Percentiles rank a stretch among this genome's conserved stretches.
phyloP scores from a whole-genome alignment of 2,797 vertebrate genomes.

The Xenentodon cancila region DNA sequence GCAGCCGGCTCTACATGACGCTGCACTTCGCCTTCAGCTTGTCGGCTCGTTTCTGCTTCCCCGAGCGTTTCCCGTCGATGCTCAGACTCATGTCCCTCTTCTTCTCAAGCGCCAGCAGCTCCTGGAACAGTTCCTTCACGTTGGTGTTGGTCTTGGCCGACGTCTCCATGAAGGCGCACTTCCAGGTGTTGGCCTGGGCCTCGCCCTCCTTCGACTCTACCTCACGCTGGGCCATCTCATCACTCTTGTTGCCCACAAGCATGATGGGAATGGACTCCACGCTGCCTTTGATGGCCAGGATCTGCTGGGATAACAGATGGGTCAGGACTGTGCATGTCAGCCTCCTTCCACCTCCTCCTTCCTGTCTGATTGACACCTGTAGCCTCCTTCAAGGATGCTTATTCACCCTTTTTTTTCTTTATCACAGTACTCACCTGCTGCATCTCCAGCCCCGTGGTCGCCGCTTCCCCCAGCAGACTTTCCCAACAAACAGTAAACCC shows the following conservation, averaged over 20 bases:
- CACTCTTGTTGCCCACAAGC: slow-evolving; percentile 96
- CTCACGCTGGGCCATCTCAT: slow-evolving; percentile 89
- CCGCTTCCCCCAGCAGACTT: no score
- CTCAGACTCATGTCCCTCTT: slow-evolving; percentile 91
- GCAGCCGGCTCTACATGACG: slow-evolving; percentile 84
- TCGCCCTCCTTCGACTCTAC: slow-evolving; percentile 89
- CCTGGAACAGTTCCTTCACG: slow-evolving; percentile 95
- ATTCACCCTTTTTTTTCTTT: no score
- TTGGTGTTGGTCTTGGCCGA: slow-evolving; percentile 97
- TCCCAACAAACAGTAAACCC: no score
- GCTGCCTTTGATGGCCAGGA: slow-evolving; percentile 92
- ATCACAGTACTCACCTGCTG: no score
- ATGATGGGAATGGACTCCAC: slow-evolving; percentile 94
- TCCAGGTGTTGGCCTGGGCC: slow-evolving; percentile 90
- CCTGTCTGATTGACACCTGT: no score
- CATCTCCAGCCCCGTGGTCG: no score
- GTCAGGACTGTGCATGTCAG: background rate
- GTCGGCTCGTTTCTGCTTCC: slow-evolving; percentile 91
- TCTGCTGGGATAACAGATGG: slow-evolving; percentile 44
- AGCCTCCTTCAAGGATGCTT: no score
- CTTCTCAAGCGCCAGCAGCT: slow-evolving; percentile 94
- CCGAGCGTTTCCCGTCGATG: slow-evolving; percentile 91
- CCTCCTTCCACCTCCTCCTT: background rate
- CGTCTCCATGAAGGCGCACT: slow-evolving; percentile 96
- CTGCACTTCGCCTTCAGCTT: slow-evolving; percentile 93